These are phyloP conservation scores for Calyptomena viridis DNA, from an alignment of 2,113 vertebrate genomes.

Conservation along the genomic window DNA sequence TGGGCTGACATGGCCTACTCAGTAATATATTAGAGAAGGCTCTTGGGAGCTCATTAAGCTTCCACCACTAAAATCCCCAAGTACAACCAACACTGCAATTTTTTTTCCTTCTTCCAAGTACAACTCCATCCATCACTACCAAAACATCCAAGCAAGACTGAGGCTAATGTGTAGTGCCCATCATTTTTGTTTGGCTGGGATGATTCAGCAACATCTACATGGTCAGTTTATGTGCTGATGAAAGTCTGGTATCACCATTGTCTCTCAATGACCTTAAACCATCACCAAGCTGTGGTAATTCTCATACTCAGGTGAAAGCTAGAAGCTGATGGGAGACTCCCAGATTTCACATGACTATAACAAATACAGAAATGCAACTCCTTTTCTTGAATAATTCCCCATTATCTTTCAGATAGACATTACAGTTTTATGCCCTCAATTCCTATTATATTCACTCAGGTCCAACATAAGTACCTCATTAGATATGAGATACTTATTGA, in stretches of 20 bases:
- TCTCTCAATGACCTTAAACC: neutral
- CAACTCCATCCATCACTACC: neutral
- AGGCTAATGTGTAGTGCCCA: neutral
- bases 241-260: neutral
- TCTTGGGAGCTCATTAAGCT: neutral
- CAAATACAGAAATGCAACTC: neutral
- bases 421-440: neutral
- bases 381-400: neutral
- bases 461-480: neutral
- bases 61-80: neutral
- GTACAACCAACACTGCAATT: neutral
- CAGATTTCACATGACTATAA: neutral
- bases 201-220: neutral
- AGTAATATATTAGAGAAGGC: neutral
- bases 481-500: neutral
- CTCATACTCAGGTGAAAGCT: neutral
- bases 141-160: neutral
- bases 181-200: neutral
- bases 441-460: neutral
- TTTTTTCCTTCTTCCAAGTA: neutral
- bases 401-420: neutral
- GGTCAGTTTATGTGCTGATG: neutral
- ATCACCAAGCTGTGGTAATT: neutral
- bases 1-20: accelerated
- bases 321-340: neutral